A percentile compares a stretch with the other conserved stretches of the same genome.
Evolutionary conservation across 2,113 vertebrate species (phyloP).

Genomic region (Rhineura floridana): DNA sequence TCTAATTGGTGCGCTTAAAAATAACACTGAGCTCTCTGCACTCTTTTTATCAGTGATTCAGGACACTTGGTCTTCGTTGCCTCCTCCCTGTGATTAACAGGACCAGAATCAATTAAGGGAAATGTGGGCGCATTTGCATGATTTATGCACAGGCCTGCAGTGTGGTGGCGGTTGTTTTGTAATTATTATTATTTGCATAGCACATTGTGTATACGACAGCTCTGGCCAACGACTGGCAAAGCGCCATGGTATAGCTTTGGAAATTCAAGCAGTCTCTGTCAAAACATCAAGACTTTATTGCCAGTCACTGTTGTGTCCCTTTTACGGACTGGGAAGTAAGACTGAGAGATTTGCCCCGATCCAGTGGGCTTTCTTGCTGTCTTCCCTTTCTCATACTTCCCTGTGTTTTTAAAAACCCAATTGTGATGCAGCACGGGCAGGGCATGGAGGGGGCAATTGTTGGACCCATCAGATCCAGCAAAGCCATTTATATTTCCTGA

Average conservation of each 20-base stretch:
- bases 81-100: neutral
- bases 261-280: neutral
- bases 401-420: neutral
- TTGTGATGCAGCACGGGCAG: too few relatives aligned
- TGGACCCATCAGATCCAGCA: neutral
- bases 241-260: neutral
- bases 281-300: too few relatives aligned
- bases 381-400: neutral
- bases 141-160: neutral
- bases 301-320: too few relatives aligned
- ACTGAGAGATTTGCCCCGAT: neutral
- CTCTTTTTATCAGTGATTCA: neutral
- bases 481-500: neutral
- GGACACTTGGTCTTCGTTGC: neutral
- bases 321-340: neutral
- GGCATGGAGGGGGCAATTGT: too few relatives aligned
- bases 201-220: too few relatives aligned
- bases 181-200: neutral
- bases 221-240: neutral
- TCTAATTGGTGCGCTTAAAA: too few relatives aligned
- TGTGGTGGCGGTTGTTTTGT: neutral
- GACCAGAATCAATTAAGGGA: neutral
- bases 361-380: neutral
- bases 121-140: neutral
- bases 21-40: neutral